phyloP scores from a whole-genome alignment of 1,140 invertebrate species.

The Drosophila lowei region DNA sequence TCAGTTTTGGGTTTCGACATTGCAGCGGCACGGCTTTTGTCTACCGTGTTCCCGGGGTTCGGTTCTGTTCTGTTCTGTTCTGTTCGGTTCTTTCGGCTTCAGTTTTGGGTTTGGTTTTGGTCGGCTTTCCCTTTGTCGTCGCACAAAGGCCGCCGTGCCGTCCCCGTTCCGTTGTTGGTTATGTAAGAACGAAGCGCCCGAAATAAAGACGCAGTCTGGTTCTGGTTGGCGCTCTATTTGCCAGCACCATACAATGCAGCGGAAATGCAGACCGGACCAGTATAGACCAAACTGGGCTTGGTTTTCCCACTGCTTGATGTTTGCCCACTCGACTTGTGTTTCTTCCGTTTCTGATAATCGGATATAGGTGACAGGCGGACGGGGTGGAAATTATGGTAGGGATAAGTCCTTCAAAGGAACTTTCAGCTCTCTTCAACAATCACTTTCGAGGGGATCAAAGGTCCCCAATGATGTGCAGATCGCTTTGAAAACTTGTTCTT shows the following conservation, averaged over 20 bases:
- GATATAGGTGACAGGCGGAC: not conserved
- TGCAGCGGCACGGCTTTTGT: conserved; percentile 5
- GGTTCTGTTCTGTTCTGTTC: conserved; percentile 4
- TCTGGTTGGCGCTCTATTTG: conserved; percentile 19
- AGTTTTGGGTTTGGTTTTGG: conserved; percentile 7
- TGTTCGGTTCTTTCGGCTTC: too few relatives aligned
- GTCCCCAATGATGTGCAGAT: too few relatives aligned
- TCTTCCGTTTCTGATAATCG: conserved; percentile 34
- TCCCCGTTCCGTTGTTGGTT: conserved; percentile 13
- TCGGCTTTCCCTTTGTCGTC: conserved; percentile 37
- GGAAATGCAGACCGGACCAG: conserved; percentile 12
- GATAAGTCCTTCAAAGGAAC: too few relatives aligned
- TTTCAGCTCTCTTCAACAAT: too few relatives aligned
- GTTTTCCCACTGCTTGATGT: conserved; percentile 7
- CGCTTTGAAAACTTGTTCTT: too few relatives aligned
- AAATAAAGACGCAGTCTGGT: conserved; percentile 22
- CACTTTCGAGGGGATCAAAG: too few relatives aligned
- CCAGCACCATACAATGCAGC: conserved; percentile 13
- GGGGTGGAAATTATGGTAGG: too few relatives aligned
- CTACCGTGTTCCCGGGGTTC: conserved; percentile 5
- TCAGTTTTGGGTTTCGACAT: conserved; percentile 33
- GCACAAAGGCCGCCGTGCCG: conserved; percentile 30
- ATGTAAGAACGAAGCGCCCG: conserved; percentile 18
- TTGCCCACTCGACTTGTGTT: too few relatives aligned
- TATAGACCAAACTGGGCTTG: not conserved